Evolutionary conservation across 2,113 vertebrate genomes (phyloP).

Genomic region (Oenanthe melanoleuca): DNA sequence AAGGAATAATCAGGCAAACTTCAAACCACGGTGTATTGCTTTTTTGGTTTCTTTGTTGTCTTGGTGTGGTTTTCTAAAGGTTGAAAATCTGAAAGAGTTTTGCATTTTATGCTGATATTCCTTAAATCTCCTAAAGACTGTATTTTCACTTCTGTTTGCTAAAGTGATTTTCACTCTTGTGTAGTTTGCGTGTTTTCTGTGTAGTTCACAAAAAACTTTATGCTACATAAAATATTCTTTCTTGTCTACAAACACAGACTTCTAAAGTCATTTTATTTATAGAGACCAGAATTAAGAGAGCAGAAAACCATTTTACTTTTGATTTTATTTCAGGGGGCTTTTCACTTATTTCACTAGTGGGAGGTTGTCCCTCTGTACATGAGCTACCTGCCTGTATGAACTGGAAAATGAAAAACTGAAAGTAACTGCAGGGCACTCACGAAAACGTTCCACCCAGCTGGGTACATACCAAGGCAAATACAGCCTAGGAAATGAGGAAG

Average conservation of each 20-base stretch:
- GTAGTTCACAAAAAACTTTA: background rate
- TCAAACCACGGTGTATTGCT: background rate
- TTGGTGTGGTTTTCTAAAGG: background rate
- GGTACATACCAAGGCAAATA: accelerated
- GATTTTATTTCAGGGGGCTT: background rate
- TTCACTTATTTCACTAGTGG: background rate
- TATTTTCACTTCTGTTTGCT: background rate
- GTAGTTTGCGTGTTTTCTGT: background rate
- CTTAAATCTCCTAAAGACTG: background rate
- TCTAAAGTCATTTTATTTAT: background rate
- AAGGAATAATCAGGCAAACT: background rate
- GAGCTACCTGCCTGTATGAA: background rate
- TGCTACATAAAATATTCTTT: background rate
- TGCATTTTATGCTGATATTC: background rate
- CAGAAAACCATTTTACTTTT: background rate
- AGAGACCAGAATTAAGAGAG: background rate
- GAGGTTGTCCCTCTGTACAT: background rate
- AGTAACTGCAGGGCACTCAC: background rate
- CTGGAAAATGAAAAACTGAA: background rate
- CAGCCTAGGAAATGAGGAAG: background rate
- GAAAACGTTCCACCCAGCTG: background rate
- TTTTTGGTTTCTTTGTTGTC: background rate
- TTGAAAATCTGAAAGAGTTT: background rate
- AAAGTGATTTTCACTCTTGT: background rate
- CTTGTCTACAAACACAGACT: background rate